Evolutionary conservation across 2,888 invertebrate species (phyloP).

Genomic region (Notocelia uddmanniana): DNA sequence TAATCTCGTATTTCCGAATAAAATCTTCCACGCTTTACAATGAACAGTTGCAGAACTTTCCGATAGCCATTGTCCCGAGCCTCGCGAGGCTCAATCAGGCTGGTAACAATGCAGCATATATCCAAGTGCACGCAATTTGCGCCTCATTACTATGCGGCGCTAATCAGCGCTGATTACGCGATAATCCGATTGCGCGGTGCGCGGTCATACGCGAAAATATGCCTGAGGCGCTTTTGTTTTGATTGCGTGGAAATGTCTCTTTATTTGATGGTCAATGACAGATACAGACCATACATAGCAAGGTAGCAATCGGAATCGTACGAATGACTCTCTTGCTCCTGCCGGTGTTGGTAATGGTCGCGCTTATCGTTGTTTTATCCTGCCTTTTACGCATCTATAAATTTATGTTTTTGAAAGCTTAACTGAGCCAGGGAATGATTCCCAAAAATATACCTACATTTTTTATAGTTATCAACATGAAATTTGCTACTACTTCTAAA

Average conservation of each 20-base stretch:
- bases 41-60: background rate
- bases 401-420: too few relatives aligned
- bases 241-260: slow-evolving; percentile 27
- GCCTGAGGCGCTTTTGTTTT: slow-evolving; percentile 27
- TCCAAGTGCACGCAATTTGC: slow-evolving; percentile 45
- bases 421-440: too few relatives aligned
- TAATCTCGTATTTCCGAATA: background rate
- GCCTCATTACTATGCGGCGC: slow-evolving; percentile 68
- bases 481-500: too few relatives aligned
- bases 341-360: background rate
- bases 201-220: slow-evolving; percentile 63
- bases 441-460: too few relatives aligned
- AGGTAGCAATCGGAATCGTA: too few relatives aligned
- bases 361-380: background rate
- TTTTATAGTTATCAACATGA: too few relatives aligned
- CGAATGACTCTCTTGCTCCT: too few relatives aligned
- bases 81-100: slow-evolving; percentile 34
- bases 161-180: slow-evolving; percentile 79
- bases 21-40: slow-evolving; percentile 1
- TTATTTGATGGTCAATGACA: slow-evolving; percentile 12
- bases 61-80: slow-evolving; percentile 24
- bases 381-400: too few relatives aligned
- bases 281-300: background rate
- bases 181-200: slow-evolving; percentile 67
- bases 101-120: slow-evolving; percentile 20